Evolutionary conservation across 2,797 vertebrate species (phyloP), one percentile per base, ranked within the genome.

Genomic region (Lacerta viridis): DNA sequence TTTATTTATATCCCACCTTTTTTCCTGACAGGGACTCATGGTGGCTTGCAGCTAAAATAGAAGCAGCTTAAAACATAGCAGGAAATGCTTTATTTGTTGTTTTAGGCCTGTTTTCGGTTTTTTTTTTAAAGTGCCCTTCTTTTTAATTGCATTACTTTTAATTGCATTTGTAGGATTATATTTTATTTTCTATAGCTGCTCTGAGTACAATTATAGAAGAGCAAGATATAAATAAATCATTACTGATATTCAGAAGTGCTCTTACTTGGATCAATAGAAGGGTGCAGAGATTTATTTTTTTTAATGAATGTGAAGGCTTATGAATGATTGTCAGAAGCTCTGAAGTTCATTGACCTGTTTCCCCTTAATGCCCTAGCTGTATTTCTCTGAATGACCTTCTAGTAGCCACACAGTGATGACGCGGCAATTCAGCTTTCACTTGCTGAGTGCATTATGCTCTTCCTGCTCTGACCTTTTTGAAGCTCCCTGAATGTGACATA

Each of bases 301-400:
- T 87, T 92, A 88, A 94, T 55, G 41, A 29, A 76, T 90, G 46
- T 90, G 81, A 83, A 90, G 88, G 85, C 46, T 13, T 43, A 0
- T 46, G 84, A 95, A 79, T 82, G 88, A 88, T 83, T 91, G 91
- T 90, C 84, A 89, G 69, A 85, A 80, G 4, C 80, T 92, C 79
- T 85, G 81, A 91, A 87, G 87, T 61, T 93, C 93, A 85, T 88
- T 94, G 77, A 91, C 86, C 86, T 87, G 43, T 83, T 89, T 79
- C 81, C 88, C 80, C 64, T 84, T 92, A 88, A 59, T 29, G 1
- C 69, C 43, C n/a, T 23, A 59, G 76, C 55, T 89, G 85, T 84
- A 39, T 87, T 90, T 88, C 92, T 92, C 77, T 85, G 93, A 78
- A 77, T 94, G 93, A 94, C 94, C 85, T 92, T 84, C 90, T 86